These are phyloP conservation scores for Brachyistius frenatus DNA, from an alignment of 2,113 vertebrate species.

Conservation along the genomic window DNA sequence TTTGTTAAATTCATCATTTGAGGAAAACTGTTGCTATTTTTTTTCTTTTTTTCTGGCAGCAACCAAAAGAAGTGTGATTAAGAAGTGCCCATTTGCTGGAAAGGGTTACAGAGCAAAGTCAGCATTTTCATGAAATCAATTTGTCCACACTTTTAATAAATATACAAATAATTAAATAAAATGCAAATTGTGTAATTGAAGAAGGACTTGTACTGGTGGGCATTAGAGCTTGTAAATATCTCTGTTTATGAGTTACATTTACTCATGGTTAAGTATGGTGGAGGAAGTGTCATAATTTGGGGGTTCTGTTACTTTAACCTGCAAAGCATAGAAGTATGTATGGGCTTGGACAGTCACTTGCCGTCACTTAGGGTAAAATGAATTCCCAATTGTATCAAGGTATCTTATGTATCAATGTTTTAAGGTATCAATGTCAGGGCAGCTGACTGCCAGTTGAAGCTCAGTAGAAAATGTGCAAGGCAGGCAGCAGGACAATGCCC, in stretches of 20 bases:
- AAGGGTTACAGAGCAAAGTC: background rate
- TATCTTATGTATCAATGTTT: background rate
- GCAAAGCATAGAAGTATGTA: no score
- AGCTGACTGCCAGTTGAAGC: background rate
- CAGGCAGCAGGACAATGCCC: conserved; percentile 9
- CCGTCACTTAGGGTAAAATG: background rate
- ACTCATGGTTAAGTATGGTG: no score
- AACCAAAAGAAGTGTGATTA: background rate
- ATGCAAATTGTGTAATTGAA: no score
- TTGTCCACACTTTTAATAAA: background rate
- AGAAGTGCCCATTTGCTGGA: background rate
- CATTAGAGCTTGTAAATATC: no score
- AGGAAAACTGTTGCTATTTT: no score
- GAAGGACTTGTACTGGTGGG: no score
- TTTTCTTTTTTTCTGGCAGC: no score
- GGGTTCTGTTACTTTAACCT: no score
- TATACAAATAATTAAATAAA: no score
- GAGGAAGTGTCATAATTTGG: background rate
- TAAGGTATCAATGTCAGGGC: background rate
- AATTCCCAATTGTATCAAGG: conserved; percentile 11
- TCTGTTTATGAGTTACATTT: background rate
- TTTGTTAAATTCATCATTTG: no score
- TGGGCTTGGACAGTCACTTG: background rate
- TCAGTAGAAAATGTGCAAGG: background rate
- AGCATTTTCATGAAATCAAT: no score